Conservation (phyloP, 2,797 vertebrate species). For the Poecilia wingei region DNA sequence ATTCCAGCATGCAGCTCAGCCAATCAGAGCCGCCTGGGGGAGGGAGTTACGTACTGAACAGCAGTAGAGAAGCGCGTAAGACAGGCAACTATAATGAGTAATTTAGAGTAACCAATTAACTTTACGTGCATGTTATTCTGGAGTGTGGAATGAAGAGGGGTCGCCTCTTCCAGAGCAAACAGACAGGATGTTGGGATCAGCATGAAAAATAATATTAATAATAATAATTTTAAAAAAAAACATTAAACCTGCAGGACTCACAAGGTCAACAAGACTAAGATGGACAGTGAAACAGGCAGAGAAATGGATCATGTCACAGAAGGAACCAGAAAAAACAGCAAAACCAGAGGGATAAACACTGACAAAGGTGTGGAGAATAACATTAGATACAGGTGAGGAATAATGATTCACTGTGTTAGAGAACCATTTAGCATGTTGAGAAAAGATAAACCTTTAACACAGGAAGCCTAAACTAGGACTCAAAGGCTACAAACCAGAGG, state of each 20-base stretch:
- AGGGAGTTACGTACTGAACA: slow-evolving; percentile 55
- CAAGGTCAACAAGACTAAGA: too few relatives aligned
- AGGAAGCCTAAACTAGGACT: not conserved
- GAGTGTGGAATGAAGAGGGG: not conserved
- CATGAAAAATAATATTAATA: not conserved
- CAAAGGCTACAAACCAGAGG: not conserved
- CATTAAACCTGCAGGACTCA: not conserved
- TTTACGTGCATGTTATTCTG: not conserved
- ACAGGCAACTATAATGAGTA: not conserved
- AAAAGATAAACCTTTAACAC: not conserved
- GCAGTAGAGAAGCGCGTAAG: slow-evolving; percentile 23
- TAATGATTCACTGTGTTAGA: not conserved
- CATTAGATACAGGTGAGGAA: not conserved
- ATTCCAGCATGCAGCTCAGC: slow-evolving; percentile 53
- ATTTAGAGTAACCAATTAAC: not conserved
- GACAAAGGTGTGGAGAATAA: not conserved
- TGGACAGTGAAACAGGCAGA: too few relatives aligned
- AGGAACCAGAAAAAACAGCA: not conserved
- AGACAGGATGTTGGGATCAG: not conserved
- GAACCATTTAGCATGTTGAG: not conserved
- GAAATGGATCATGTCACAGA: too few relatives aligned
- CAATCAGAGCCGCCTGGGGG: slow-evolving; percentile 70
- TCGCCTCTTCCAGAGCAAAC: not conserved
- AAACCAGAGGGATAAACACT: not conserved
- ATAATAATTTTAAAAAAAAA: not conserved